These are phyloP conservation scores for Geopemphigus sp. DNA, from an alignment of 1,140 invertebrate species.

Conservation along the genomic window DNA sequence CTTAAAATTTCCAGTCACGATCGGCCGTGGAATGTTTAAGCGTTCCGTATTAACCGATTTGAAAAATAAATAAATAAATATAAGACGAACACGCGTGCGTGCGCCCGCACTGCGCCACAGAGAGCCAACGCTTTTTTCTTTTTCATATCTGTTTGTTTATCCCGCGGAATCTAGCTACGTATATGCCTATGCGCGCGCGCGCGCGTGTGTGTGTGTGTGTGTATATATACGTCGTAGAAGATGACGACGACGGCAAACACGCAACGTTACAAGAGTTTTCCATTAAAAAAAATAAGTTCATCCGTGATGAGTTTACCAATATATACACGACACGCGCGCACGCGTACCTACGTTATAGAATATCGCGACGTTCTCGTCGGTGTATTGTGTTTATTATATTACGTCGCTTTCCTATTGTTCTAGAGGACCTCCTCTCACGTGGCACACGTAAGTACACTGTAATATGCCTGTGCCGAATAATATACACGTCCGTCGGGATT, in stretches of 20 bases:
- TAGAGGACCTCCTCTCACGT: no score
- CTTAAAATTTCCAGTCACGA: slow-evolving; percentile 42
- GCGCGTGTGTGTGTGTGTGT: no score
- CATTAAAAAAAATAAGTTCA: not conserved
- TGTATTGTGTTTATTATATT: no score
- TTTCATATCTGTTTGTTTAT: not conserved
- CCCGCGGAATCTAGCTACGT: not conserved
- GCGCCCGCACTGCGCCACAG: not conserved
- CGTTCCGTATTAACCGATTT: slow-evolving; percentile 17
- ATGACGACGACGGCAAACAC: not conserved
- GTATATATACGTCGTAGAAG: not conserved
- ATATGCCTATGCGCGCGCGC: no score
- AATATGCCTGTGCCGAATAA: no score
- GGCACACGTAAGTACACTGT: no score
- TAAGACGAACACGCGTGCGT: slow-evolving; percentile 6
- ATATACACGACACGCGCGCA: not conserved
- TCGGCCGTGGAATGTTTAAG: not conserved
- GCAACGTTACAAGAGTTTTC: slow-evolving; percentile 8
- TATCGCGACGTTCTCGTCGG: not conserved
- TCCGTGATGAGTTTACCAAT: not conserved
- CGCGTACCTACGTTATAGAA: not conserved
- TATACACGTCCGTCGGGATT: not conserved
- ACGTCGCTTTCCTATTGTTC: not conserved
- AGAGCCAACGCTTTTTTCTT: not conserved
- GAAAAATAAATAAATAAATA: slow-evolving; percentile 30